A percentile compares a stretch with the other conserved stretches of the same genome.
Evolutionary conservation across 2,113 vertebrate genomes (phyloP).

Genomic region (Myotis yumanensis): DNA sequence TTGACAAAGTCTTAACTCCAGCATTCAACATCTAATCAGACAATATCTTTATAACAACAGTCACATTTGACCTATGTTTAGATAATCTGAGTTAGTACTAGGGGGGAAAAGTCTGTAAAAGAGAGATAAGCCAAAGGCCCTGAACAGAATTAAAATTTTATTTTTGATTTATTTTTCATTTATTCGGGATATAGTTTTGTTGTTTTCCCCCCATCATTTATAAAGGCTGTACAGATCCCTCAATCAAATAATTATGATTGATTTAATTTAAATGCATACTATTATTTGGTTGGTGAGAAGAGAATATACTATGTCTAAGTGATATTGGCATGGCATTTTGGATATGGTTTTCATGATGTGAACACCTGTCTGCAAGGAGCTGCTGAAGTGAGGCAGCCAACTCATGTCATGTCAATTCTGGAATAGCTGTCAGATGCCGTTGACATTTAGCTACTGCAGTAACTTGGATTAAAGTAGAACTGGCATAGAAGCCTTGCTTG

Average conservation of each 20-base stretch:
- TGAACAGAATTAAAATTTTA: background rate
- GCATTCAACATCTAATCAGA: background rate
- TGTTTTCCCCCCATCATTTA: background rate
- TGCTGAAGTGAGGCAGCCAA: constrained; percentile 9
- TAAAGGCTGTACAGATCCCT: background rate
- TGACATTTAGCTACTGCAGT: background rate
- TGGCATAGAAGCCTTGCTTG: background rate
- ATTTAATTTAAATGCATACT: background rate
- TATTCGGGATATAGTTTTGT: background rate
- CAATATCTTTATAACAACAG: background rate
- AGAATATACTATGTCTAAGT: background rate
- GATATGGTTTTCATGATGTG: background rate
- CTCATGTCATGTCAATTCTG: background rate
- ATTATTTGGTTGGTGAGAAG: background rate
- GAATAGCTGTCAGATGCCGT: background rate
- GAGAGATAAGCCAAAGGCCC: background rate
- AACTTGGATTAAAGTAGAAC: background rate
- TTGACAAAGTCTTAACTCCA: background rate
- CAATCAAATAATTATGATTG: background rate
- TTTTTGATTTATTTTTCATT: background rate
- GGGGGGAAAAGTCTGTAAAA: background rate
- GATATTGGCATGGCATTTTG: background rate
- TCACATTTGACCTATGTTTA: background rate
- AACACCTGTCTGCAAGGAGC: background rate
- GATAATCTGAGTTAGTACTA: background rate